Evolutionary conservation across 2,797 vertebrate genomes (phyloP), one percentile per base, ranked within the genome.

Genomic region (Eulemur mongoz): DNA sequence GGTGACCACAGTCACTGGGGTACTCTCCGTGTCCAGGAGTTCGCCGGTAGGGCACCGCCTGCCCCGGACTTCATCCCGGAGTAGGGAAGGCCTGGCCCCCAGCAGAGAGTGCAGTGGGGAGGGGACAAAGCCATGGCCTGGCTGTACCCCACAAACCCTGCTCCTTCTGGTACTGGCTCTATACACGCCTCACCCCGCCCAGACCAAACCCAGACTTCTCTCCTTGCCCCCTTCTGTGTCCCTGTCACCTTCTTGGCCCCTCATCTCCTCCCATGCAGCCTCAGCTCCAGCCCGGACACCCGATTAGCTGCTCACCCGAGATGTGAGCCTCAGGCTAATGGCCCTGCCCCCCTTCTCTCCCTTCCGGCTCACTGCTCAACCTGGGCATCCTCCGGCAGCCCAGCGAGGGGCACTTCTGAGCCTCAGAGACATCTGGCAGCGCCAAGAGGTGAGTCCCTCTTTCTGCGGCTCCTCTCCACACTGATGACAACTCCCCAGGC

Each of bases 251-350:
- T 27, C 23, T 18, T n/a, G 38, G 79, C 69, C 54, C 67, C 87
- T 54, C 15, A 17, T 11, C 75, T 50, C 69, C 57, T 81, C 45
- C 30, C 38, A 65, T 3, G 32, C 1, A 18, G 72, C 72, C 72
- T 69, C 80, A 12, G 70, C 52, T 81, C 50, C 48, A 40, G 83
- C 50, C 25, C 40, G 83, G 82, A 96, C 45, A 94, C 91, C 80
- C 96, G 96, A 96, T 97, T 97, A 97, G 96, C 96, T 97, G 97
- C 97, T 98, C 95, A 97, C 35, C 95, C 96, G 94, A 79, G 89
- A 97, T 97, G 83, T 76, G 14, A 40, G 54, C 67, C 61, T 40
- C 52, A 0, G 45, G 94, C 80, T 97, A 97, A 98, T 97, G 96
- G 91, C 89, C 79, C 80, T 69, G 45, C 50, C 63, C 54, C 95